These are phyloP conservation scores for Dendrocopos noguchii DNA, from an alignment of 2,113 vertebrate species.

Conservation along the genomic window DNA sequence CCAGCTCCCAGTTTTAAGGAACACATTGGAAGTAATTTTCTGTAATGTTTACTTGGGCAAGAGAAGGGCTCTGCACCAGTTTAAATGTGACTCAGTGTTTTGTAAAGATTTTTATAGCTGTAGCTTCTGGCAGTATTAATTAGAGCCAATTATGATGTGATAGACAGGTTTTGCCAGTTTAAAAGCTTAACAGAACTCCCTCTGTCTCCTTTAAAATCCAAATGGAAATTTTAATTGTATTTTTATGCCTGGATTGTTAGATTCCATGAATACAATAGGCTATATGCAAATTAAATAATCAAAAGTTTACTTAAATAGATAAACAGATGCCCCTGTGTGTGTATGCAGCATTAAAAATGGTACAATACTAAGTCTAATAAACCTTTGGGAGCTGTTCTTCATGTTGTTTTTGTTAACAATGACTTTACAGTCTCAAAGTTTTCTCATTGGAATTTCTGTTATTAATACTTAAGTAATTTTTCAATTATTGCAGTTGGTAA, in stretches of 20 bases:
- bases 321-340: not conserved
- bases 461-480: not conserved
- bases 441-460: not conserved
- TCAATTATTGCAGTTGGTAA: not conserved
- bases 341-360: not conserved
- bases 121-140: slow-evolving; percentile 64
- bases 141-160: slow-evolving; percentile 54
- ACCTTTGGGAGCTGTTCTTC: not conserved
- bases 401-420: not conserved
- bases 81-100: slow-evolving; percentile 55
- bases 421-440: not conserved
- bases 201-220: slow-evolving; percentile 42
- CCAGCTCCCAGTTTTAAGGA: not conserved
- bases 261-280: not conserved
- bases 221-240: slow-evolving; percentile 37
- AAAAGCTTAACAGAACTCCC: slow-evolving; percentile 55
- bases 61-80: slow-evolving; percentile 17
- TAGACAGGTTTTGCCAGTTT: slow-evolving; percentile 57
- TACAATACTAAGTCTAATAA: not conserved
- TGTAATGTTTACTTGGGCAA: slow-evolving; percentile 18
- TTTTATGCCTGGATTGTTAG: slow-evolving; percentile 19
- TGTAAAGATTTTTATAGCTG: slow-evolving; percentile 60
- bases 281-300: slow-evolving; percentile 2
- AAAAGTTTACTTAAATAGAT: not conserved
- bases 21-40: slow-evolving; percentile 18